phyloP scores from a whole-genome alignment of 2,113 vertebrate species.

The Hypanus sabinus region DNA sequence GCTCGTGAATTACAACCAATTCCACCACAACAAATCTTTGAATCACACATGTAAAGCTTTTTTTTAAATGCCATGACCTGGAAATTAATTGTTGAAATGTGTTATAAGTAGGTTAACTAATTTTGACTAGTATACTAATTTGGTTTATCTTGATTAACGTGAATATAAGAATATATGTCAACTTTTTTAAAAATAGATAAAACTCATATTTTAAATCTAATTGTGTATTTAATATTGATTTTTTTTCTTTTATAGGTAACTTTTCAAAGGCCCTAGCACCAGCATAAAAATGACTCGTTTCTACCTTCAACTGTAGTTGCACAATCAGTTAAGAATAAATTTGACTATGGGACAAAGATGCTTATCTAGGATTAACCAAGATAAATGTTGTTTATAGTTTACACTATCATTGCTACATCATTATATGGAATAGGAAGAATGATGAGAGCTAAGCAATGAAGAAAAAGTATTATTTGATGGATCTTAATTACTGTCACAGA shows the following conservation, averaged over 20 bases:
- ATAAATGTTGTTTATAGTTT: background rate
- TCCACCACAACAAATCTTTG: too few relatives aligned
- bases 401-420: conserved; percentile 4
- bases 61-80: background rate
- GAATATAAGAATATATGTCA: background rate
- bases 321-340: conserved; percentile 10
- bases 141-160: background rate
- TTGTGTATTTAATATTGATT: background rate
- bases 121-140: background rate
- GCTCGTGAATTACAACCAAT: too few relatives aligned
- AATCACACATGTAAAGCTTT: too few relatives aligned
- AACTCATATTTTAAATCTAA: background rate
- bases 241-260: background rate
- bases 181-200: background rate
- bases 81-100: background rate
- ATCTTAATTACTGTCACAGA: background rate
- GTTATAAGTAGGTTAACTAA: background rate
- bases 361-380: conserved; percentile 3
- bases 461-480: background rate
- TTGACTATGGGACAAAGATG: background rate
- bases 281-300: background rate
- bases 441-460: background rate
- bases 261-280: conserved; percentile 24
- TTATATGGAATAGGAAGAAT: background rate
- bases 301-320: background rate